Conservation (phyloP, 2,113 vertebrate genomes). For the Cynocephalus volans region DNA sequence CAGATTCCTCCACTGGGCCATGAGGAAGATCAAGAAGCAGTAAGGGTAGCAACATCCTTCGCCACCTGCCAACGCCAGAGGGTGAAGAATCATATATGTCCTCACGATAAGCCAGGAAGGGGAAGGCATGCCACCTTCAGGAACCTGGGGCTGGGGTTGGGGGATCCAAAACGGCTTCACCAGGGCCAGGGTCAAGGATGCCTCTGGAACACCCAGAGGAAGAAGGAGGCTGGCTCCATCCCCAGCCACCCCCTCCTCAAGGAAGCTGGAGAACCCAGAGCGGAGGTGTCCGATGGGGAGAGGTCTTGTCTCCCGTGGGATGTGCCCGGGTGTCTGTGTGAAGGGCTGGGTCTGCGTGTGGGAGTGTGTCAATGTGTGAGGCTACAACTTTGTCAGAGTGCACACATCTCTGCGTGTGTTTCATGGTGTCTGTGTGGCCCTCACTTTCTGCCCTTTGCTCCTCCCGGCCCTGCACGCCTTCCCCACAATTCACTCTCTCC, state of each 20-base stretch:
- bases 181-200: not conserved
- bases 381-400: conserved; percentile 62
- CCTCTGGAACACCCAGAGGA: not conserved
- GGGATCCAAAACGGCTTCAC: not conserved
- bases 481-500: not conserved
- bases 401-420: not conserved
- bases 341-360: conserved; percentile 52
- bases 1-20: not conserved
- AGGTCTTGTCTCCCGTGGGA: conserved; percentile 4
- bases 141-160: not conserved
- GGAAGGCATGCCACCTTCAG: not conserved
- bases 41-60: not conserved
- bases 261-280: not conserved
- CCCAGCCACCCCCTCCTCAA: not conserved
- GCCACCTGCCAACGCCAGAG: not conserved
- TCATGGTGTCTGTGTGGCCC: conserved; percentile 54
- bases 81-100: not conserved
- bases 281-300: not conserved
- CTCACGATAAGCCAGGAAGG: not conserved
- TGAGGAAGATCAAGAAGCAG: conserved; percentile 9
- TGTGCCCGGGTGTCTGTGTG: conserved; percentile 41
- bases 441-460: conserved; percentile 11
- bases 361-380: conserved; percentile 53
- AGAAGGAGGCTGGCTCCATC: not conserved
- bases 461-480: not conserved